A percentile compares a stretch with the other conserved stretches of the same genome.
phyloP scores from a whole-genome alignment of 1,140 invertebrate genomes.

The Pachypsylla venusta region DNA sequence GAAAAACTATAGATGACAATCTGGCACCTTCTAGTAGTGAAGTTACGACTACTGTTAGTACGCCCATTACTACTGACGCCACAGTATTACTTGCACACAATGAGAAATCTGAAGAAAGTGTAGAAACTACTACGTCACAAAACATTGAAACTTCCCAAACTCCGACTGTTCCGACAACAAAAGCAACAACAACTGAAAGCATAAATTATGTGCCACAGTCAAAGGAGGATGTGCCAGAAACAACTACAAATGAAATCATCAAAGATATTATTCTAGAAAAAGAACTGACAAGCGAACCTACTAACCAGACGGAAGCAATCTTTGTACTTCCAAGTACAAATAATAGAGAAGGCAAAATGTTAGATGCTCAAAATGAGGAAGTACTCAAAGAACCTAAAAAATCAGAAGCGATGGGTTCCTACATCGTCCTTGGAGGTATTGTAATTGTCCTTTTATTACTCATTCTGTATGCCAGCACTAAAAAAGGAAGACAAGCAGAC shows the following conservation, averaged over 20 bases:
- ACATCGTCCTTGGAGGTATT: background rate
- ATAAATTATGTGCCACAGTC: background rate
- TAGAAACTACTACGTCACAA: background rate
- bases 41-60: no score
- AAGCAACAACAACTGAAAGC: background rate
- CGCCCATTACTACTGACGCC: no score
- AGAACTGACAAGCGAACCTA: background rate
- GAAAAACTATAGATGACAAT: no score
- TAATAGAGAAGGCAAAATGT: slow-evolving; percentile 3
- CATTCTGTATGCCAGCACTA: background rate
- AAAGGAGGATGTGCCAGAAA: background rate
- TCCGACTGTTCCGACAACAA: background rate
- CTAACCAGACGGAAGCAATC: background rate
- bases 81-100: no score
- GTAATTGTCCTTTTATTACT: background rate
- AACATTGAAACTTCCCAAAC: background rate
- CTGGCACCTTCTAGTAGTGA: no score
- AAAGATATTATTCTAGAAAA: background rate
- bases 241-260: background rate
- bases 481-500: background rate
- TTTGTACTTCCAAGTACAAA: background rate
- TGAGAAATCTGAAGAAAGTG: background rate
- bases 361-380: background rate
- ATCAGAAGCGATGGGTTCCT: background rate
- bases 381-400: background rate